These are phyloP conservation scores for Desoria tigrina DNA, from an alignment of 2,888 invertebrate species.

Conservation along the genomic window DNA sequence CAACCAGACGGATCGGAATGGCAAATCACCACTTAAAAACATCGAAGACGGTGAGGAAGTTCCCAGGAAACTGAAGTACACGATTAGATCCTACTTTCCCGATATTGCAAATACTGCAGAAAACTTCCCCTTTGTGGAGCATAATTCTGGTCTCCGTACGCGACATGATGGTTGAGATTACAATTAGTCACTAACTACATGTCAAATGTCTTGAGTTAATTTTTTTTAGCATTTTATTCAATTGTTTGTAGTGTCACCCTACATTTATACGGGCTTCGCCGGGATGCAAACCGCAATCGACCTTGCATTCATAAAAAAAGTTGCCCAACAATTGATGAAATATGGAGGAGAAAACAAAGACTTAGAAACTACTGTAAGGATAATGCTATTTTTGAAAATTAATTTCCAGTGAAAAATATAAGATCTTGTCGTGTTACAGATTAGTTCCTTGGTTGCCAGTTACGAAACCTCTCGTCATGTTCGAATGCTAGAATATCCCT, in stretches of 20 bases:
- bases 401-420: too few species aligned
- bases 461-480: neutral
- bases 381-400: too few species aligned
- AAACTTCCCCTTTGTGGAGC: conserved; percentile 33
- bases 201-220: too few species aligned
- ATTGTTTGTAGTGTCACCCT: conserved; percentile 17
- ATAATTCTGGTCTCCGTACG: neutral
- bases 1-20: neutral
- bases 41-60: conserved; percentile 17
- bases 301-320: conserved; percentile 26
- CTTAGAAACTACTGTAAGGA: too few species aligned
- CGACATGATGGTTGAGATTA: conserved; percentile 4
- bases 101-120: conserved; percentile 36
- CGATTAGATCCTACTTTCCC: conserved; percentile 28
- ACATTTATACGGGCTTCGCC: conserved; percentile 31
- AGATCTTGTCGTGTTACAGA: too few species aligned
- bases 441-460: neutral
- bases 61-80: conserved; percentile 18
- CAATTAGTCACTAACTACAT: too few species aligned
- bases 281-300: conserved; percentile 37
- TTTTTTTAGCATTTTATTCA: neutral
- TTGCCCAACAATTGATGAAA: conserved; percentile 18
- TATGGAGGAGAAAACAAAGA: neutral
- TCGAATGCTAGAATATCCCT: conserved; percentile 13
- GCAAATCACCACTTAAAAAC: too few species aligned